phyloP scores from a whole-genome alignment of 2,113 vertebrate species.

The Anseranas semipalmata region DNA sequence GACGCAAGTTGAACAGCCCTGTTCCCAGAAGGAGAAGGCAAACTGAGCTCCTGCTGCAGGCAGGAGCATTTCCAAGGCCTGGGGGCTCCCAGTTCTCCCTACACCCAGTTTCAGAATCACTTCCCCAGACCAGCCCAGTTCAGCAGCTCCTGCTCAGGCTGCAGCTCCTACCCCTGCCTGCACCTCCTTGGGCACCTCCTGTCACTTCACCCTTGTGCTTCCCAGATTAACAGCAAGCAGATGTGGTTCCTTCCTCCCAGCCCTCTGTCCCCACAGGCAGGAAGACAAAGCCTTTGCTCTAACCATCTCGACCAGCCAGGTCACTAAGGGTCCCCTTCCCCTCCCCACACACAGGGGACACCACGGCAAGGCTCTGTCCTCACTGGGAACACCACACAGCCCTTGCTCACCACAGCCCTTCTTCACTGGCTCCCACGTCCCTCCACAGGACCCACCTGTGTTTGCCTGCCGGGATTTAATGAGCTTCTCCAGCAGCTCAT shows the following conservation, averaged over 20 bases:
- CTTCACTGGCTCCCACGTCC: background rate
- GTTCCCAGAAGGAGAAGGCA: background rate
- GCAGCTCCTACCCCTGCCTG: background rate
- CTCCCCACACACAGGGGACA: fast-evolving
- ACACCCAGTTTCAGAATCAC: background rate
- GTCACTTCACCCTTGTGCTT: background rate
- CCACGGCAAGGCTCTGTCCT: fast-evolving
- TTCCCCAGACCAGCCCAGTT: background rate
- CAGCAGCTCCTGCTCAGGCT: background rate
- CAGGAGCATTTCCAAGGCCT: fast-evolving
- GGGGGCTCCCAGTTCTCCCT: background rate
- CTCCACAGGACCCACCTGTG: slow-evolving; percentile 76
- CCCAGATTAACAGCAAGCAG: background rate
- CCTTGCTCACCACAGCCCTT: too few relatives aligned
- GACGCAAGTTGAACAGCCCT: slow-evolving; percentile 96
- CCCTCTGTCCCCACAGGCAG: background rate
- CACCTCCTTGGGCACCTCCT: too few relatives aligned
- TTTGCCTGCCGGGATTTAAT: slow-evolving; percentile 95
- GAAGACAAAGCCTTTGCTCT: background rate
- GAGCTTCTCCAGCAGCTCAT: slow-evolving; percentile 90
- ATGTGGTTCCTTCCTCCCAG: fast-evolving
- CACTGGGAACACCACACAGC: background rate
- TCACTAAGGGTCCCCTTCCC: background rate
- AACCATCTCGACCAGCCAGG: background rate
- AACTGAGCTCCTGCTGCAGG: too few relatives aligned